phyloP scores from a whole-genome alignment of 2,113 vertebrate species.

The Turdus rufiventris region DNA sequence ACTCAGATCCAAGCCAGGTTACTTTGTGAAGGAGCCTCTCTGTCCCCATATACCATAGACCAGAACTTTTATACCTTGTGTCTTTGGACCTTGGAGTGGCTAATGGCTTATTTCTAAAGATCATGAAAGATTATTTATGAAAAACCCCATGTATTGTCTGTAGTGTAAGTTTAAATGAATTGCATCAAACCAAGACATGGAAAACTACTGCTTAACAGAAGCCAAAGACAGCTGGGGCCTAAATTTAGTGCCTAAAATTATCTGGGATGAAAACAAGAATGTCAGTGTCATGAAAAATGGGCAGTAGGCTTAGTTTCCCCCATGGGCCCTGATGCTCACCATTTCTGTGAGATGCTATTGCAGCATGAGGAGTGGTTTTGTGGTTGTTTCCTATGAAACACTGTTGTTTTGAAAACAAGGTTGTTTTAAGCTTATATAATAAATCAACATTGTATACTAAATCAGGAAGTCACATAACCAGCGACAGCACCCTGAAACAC shows the following conservation, averaged over 20 bases:
- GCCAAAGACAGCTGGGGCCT: neutral
- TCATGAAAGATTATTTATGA: neutral
- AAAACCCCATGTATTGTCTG: neutral
- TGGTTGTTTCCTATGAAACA: neutral
- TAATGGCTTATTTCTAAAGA: neutral
- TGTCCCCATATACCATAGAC: neutral
- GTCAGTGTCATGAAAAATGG: constrained; percentile 7
- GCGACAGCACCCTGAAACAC: neutral
- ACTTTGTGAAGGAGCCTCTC: neutral
- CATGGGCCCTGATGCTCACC: neutral
- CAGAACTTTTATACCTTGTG: neutral
- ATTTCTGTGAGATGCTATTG: neutral
- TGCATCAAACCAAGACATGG: neutral
- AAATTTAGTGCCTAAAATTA: neutral
- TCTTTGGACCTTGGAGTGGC: neutral
- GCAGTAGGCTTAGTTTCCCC: neutral
- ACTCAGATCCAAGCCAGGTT: neutral
- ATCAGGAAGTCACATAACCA: neutral
- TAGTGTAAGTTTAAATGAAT: neutral
- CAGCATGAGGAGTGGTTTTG: neutral
- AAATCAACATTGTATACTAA: neutral
- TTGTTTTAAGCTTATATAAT: neutral
- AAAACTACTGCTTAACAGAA: constrained; percentile 25
- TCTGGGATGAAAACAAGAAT: neutral
- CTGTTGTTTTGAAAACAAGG: constrained; percentile 21